Base-by-base conservation (phyloP, 2,113 vertebrate species). In the Python bivittatus region DNA sequence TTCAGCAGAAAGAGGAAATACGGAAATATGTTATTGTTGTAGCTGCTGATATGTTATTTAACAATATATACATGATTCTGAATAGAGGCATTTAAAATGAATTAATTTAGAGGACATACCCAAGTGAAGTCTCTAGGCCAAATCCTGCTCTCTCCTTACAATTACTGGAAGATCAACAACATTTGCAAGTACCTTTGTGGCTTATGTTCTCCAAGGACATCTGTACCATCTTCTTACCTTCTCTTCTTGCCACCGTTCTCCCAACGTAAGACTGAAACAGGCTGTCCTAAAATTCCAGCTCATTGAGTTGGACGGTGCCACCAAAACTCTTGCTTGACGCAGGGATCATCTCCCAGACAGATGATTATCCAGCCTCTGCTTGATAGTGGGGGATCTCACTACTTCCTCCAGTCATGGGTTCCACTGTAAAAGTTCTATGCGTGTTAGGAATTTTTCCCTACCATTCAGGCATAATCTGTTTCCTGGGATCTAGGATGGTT, bases 1-100 rank as follows among this genome's bases (percentile, higher is more conserved):
- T 38, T 79, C 72, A 60, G 90, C 92, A 88, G 94, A 94, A 95
- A 44, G 25, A 17, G 48, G 20, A 86, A 86, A 27, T 93, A 25
- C 95, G 85, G 88, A 90, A 56, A 3, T 44, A 1, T 10, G 52
- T 88, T 88, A 90, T 1, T 22, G 17, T 79, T 79, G 33, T 79
- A 79, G 33, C 72, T 79, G 17, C 17, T 42, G 72, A 42, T 79
- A 22, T 0, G 17, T 79, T 79, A 42, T 79, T 79, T 42, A 79
- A 79, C 42, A 79, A 42, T 20, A 38, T 79, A 79, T 15, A 8
- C 33, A 79, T 8, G 33, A 52, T 48, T 44, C 38, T 84, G 83
- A 85, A 25, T 7, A 1, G 52, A 54, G 52, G 12, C 11, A 3
- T 86, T 52, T 33, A 56, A 56, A 56, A 86, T 22, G 1, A 23